Percentiles rank a stretch among this genome's conserved stretches.
phyloP scores from a whole-genome alignment of 2,113 vertebrate species.

The Sinocyclocheilus rhinocerous region DNA sequence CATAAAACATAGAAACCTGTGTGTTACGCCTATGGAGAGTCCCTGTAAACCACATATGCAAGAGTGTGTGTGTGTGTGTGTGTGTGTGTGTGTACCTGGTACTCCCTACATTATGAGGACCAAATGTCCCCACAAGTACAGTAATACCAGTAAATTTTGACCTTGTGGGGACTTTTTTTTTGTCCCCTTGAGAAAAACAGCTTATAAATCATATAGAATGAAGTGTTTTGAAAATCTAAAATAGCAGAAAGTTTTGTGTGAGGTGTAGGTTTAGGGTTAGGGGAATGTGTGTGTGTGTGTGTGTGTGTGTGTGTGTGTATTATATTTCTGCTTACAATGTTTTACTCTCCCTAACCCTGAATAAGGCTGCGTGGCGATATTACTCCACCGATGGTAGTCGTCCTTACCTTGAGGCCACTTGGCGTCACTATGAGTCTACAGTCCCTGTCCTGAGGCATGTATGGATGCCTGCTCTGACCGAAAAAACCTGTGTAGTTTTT shows the following conservation, averaged over 20 bases:
- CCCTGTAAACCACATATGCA: not conserved
- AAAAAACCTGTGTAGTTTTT: constrained; percentile 75
- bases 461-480: constrained; percentile 76
- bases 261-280: too few relatives aligned
- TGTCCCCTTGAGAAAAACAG: too few relatives aligned
- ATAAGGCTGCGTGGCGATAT: constrained; percentile 84
- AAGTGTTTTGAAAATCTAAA: too few relatives aligned
- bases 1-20: too few relatives aligned
- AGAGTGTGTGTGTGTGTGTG: too few relatives aligned
- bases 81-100: too few relatives aligned
- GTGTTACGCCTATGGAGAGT: not conserved
- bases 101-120: too few relatives aligned
- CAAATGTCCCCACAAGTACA: too few relatives aligned
- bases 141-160: too few relatives aligned
- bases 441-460: constrained; percentile 83
- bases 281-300: not conserved
- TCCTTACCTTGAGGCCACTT: constrained; percentile 80
- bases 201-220: too few relatives aligned
- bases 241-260: too few relatives aligned
- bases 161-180: too few relatives aligned
- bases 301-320: not conserved
- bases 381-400: constrained; percentile 79
- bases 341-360: constrained; percentile 60
- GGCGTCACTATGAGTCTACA: constrained; percentile 81
- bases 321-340: constrained; percentile 10